These are phyloP conservation scores for Papilio polyxenes DNA, from an alignment of 1,140 invertebrate species.

Conservation along the genomic window DNA sequence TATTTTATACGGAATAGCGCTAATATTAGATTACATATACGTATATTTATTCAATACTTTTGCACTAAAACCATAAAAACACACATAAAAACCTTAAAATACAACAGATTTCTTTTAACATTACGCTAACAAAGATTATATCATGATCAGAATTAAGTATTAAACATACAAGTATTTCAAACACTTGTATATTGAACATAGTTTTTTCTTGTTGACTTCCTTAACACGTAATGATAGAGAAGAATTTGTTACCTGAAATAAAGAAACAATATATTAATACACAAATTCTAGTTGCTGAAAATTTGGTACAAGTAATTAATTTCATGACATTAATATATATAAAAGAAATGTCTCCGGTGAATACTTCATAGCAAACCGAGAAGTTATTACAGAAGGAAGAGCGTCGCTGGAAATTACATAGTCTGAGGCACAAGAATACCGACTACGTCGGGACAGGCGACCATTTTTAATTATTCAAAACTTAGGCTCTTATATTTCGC, in stretches of 20 bases:
- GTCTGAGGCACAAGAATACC: slow-evolving; percentile 16
- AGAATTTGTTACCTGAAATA: too few relatives aligned
- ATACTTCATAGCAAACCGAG: background rate
- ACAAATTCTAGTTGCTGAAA: too few relatives aligned
- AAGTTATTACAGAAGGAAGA: background rate
- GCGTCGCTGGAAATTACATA: slow-evolving; percentile 4
- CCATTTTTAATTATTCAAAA: slow-evolving; percentile 15
- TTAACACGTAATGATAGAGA: too few relatives aligned
- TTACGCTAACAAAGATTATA: background rate
- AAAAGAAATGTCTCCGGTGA: background rate
- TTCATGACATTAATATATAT: background rate
- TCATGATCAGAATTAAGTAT: too few relatives aligned
- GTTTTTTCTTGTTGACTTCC: too few relatives aligned
- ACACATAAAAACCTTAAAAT: too few relatives aligned
- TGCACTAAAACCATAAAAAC: too few relatives aligned
- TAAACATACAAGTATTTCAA: too few relatives aligned
- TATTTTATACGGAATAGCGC: background rate
- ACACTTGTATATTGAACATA: too few relatives aligned
- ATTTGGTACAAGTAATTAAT: background rate
- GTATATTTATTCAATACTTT: background rate
- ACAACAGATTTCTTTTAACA: background rate
- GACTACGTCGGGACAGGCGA: background rate
- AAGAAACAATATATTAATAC: too few relatives aligned
- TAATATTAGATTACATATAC: background rate
- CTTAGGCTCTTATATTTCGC: background rate